These are phyloP conservation scores for Platycheirus albimanus DNA, from an alignment of 2,888 invertebrate genomes.

Conservation along the genomic window DNA sequence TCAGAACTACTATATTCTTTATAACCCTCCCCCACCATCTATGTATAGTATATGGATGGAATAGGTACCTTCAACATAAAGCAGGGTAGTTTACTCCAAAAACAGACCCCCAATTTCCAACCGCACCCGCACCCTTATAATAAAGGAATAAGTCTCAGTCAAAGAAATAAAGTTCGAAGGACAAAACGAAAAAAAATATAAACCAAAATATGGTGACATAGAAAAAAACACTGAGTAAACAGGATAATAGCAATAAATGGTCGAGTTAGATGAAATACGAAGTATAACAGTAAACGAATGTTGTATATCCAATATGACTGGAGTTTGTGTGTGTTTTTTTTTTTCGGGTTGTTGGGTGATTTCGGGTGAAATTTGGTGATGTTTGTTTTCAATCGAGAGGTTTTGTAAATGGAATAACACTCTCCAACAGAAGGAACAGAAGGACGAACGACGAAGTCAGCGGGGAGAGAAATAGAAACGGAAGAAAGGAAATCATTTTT, in stretches of 20 bases:
- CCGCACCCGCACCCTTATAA: constrained; percentile 38
- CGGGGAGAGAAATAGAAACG: not conserved
- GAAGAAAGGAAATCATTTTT: constrained; percentile 57
- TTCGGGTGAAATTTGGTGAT: constrained; percentile 26
- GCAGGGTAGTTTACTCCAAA: constrained; percentile 3
- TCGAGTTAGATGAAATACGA: constrained; percentile 64
- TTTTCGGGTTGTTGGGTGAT: constrained; percentile 10
- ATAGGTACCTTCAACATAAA: constrained; percentile 20
- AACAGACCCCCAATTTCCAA: too few species aligned
- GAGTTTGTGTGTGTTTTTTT: constrained; percentile 22
- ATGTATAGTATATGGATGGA: not conserved
- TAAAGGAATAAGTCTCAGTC: too few species aligned
- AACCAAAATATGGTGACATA: constrained; percentile 73
- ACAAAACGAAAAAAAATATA: constrained; percentile 64
- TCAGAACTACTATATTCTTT: not conserved
- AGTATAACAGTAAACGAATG: constrained; percentile 26
- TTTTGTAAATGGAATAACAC: constrained; percentile 66
- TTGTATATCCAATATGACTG: not conserved
- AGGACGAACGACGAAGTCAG: constrained; percentile 15
- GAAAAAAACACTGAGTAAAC: constrained; percentile 79
- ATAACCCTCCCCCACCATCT: not conserved
- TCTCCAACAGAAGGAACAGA: constrained; percentile 32
- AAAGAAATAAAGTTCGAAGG: constrained; percentile 62
- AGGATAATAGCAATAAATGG: constrained; percentile 81
- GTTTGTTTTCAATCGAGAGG: constrained; percentile 46